Conservation (phyloP, 2,113 vertebrate species). For the Crotalus horridus region DNA sequence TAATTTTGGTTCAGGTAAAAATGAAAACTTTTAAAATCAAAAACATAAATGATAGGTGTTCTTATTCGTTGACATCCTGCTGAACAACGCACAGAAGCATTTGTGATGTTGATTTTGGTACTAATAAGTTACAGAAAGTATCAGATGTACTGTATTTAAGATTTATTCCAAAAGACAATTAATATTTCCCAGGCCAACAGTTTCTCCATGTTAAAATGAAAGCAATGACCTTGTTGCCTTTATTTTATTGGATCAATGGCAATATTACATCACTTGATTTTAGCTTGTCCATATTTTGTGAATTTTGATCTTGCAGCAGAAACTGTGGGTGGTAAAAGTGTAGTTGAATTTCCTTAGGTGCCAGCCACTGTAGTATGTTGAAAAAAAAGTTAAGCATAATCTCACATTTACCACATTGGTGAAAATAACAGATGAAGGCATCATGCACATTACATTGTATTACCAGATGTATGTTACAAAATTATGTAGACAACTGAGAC, state of each 20-base stretch:
- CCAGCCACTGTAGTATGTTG: background rate
- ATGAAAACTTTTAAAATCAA: background rate
- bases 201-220: background rate
- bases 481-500: background rate
- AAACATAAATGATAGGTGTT: background rate
- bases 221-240: background rate
- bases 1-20: background rate
- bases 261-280: background rate
- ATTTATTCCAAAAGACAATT: background rate
- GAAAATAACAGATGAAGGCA: background rate
- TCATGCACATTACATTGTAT: background rate
- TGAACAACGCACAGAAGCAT: background rate
- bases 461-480: background rate
- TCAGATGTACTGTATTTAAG: background rate
- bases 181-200: background rate
- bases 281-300: background rate
- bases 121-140: background rate
- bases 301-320: background rate
- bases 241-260: background rate
- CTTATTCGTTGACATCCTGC: background rate
- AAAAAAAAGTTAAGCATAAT: background rate
- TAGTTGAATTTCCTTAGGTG: background rate
- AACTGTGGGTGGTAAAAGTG: background rate
- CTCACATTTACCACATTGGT: background rate
- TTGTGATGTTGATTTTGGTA: background rate